Conservation (phyloP, 1,140 invertebrate species). For the Drosophila biarmipes region DNA sequence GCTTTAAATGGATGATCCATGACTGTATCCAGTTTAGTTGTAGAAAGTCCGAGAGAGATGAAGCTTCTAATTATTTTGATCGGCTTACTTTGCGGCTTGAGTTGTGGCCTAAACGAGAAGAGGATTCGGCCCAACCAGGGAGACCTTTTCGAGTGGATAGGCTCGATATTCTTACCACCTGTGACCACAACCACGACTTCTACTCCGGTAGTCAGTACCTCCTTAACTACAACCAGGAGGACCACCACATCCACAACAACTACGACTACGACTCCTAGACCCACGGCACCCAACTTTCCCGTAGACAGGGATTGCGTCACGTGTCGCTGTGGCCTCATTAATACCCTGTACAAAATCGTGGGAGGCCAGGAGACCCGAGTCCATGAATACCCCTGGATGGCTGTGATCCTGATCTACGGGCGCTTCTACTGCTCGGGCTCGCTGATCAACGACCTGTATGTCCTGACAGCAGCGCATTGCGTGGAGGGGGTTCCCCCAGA, state of each 20-base stretch:
- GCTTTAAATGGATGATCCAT: slow-evolving; percentile 42
- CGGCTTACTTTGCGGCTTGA: slow-evolving; percentile 3
- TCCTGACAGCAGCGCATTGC: slow-evolving; percentile 75
- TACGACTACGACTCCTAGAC: slow-evolving; percentile 3
- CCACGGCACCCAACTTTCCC: slow-evolving; percentile 17
- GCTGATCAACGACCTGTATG: slow-evolving; percentile 86
- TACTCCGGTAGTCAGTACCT: not conserved
- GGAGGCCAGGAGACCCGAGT: slow-evolving; percentile 89
- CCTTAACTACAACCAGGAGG: slow-evolving; percentile 6
- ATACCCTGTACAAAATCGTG: slow-evolving; percentile 89
- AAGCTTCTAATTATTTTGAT: slow-evolving; percentile 33
- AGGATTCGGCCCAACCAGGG: not conserved
- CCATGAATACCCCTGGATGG: slow-evolving; percentile 92
- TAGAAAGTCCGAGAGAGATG: slow-evolving; percentile 44
- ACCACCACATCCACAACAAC: slow-evolving; percentile 13
- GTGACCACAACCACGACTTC: slow-evolving; percentile 12
- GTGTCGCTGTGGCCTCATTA: slow-evolving; percentile 89
- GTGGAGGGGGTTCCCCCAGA: slow-evolving; percentile 86
- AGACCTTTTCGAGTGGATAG: slow-evolving; percentile 51
- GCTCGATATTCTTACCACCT: slow-evolving; percentile 35
- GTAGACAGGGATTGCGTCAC: slow-evolving; percentile 48
- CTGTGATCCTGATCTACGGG: slow-evolving; percentile 87
- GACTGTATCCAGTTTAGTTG: slow-evolving; percentile 24
- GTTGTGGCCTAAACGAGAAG: no score
- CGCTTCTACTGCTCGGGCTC: slow-evolving; percentile 91